Base-by-base conservation (phyloP, 2,888 invertebrate species). In the Eulithis testata region DNA sequence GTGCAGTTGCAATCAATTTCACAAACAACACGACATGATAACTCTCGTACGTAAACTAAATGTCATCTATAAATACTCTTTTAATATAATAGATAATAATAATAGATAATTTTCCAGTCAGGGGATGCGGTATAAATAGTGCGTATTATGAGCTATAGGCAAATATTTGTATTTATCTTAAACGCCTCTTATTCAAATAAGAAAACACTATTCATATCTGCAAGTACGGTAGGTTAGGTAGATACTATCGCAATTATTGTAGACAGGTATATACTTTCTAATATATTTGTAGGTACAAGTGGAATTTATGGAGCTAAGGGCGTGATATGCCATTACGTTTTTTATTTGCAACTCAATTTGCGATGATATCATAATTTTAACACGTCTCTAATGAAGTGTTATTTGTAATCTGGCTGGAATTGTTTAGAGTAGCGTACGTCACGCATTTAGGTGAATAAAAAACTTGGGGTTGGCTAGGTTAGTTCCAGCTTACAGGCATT, bases 1-100 rank as follows among this genome's bases (percentile, higher is more conserved):
- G 53, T 61, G 52, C 65, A 62, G 52, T 45, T 65, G 57, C 47
- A 59, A 40, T 67, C 49, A 45, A 56, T 49, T 57, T 60, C 44
- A 54, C 31, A 40, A 9, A 52, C 5, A 54, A 27, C 14, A 47
- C 14, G 14, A n/a, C 37, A 44, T 47, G 63, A 40, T 63, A 45
- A 37, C 47, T 50, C 37, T 49, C 44, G 4, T 50, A 52, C 49
- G 49, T 55, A 63, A 65, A 60, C 50, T 51, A 52, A 58, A 50
- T 36, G 59, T 50, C 49, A 50, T 54, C 49, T 55, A 64, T 64
- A 59, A 64, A 64, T 64, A 59, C 36, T 14, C n/a, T 50, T n/a
- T n/a, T n/a, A n/a, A n/a, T n/a, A n/a, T n/a, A n/a, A n/a, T n/a
- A n/a, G n/a, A n/a, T n/a, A n/a, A n/a, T n/a, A n/a, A n/a, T n/a